phyloP scores from a whole-genome alignment of 2,113 vertebrate genomes.

The Scopus umbretta region DNA sequence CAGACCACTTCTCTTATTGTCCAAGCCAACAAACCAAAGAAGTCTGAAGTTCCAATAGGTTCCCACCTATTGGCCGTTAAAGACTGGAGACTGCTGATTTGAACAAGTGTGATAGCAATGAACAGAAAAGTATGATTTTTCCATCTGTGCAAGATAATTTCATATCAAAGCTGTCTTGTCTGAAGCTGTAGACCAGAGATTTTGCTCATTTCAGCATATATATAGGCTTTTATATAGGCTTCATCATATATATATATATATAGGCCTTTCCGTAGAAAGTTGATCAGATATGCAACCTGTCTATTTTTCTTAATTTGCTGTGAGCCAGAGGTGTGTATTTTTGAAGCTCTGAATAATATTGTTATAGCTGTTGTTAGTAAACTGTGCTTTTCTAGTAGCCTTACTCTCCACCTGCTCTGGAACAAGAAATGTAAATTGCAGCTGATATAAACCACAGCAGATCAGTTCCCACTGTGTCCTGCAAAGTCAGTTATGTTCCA shows the following conservation, averaged over 20 bases:
- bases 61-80: not conserved
- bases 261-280: not conserved
- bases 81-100: not conserved
- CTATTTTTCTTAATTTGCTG: not conserved
- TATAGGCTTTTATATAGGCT: not conserved
- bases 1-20: not conserved
- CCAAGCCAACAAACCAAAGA: accelerated
- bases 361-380: not conserved
- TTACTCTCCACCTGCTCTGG: not conserved
- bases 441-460: not conserved
- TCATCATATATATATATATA: not conserved
- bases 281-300: not conserved
- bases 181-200: not conserved
- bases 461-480: not conserved
- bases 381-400: not conserved
- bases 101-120: not conserved
- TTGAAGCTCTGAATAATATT: not conserved
- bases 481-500: not conserved
- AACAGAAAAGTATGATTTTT: not conserved
- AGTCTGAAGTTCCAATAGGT: not conserved
- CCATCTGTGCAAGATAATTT: not conserved
- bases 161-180: not conserved
- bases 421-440: not conserved
- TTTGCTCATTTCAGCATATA: not conserved
- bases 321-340: not conserved